Base-by-base conservation (phyloP, 2,888 invertebrate species). In the Tetragonula carbonaria region DNA sequence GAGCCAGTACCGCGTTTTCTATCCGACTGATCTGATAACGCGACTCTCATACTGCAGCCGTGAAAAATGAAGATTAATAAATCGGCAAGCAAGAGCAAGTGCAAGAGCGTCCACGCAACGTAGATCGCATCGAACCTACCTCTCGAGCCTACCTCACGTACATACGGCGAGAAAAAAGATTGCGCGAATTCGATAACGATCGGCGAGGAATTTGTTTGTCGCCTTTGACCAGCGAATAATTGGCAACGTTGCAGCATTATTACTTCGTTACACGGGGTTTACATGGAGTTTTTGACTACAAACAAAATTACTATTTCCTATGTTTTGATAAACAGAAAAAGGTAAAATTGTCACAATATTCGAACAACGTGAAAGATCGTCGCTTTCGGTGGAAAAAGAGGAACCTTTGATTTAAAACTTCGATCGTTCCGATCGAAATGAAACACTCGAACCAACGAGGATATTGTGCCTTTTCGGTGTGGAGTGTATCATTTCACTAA, bases 11-110 rank as follows among this genome's bases (percentile, higher is more conserved):
- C 82, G 80, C 87, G 74, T 82, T 85, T 80, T 80, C 82, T 86
- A 68, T 28, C 85, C 67, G 72, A 57, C 45, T 76, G 68, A 87
- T 88, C 83, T 88, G 88, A 88, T 87, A 88, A 74, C 68, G 68
- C 81, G 59, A 66, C 55, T 76, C 73, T 70, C 83, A 28, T 13
- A 57, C 66, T 38, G 72, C 80, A 23, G 50, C 65, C n/a, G 50
- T 70, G 86, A 88, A 76, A 82, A 87, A 88, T 81, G 62, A 63
- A 51, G 73, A 86, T 88, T 86, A 73, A 88, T 80, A 86, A 88
- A 78, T 87, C 70, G 75, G 74, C 72, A 77, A 33, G 71, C 67
- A 45, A 45, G 45, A 45, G 57, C 5, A 57, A 5, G 28, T 28
- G 28, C 28, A 28, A 28, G 1, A n/a, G 14, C 57, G 13, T 11